Evolutionary conservation across 2,888 invertebrate genomes (phyloP), one percentile per base, ranked within the genome.

Genomic region (Latheticus oryzae): DNA sequence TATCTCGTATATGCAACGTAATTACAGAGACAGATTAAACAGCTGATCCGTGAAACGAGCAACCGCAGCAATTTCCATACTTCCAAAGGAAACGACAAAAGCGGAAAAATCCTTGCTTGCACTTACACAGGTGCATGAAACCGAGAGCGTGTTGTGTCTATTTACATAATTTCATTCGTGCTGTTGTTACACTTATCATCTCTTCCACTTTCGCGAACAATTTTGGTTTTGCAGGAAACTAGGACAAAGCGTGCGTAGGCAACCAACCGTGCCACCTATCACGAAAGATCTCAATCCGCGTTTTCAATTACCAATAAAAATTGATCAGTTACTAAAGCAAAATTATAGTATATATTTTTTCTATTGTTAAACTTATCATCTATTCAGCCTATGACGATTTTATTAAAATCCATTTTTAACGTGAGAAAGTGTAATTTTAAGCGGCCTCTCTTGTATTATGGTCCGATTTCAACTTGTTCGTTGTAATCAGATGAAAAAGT

Each of bases 11-110:
- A 33, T 13, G 15, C 33, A 16, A 33, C 15, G 15, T 33, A 33
- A 33, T 33, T 33, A 33, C 32, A 45, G 9, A 47, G 47, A 47
- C 35, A 33, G 30, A 47, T 47, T 35, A 47, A 47, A 23, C 21
- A 47, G 24, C 24, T 47, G 47, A 47, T 47, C 47, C 47, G 35
- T 47, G 47, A 47, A 47, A 47, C 35, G 47, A 35, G 47, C 21
- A 47, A 35, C 21, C 47, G 35, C 47, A 33, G 19, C 47, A 47
- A 35, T 47, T 47, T 47, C 47, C 47, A 47, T 21, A 33, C 12
- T 33, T 11, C 40, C 21, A 40, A 12, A 37, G 40, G 40, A 40
- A 40, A 40, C 23, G 40, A n/a, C 9, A 7, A 12, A 28, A 11
- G 9, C 15, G 42, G 42, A 42, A 42, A 42, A 42, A 42, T 40